Conservation (phyloP, 1,140 invertebrate genomes). For the Chironomus tepperi region DNA sequence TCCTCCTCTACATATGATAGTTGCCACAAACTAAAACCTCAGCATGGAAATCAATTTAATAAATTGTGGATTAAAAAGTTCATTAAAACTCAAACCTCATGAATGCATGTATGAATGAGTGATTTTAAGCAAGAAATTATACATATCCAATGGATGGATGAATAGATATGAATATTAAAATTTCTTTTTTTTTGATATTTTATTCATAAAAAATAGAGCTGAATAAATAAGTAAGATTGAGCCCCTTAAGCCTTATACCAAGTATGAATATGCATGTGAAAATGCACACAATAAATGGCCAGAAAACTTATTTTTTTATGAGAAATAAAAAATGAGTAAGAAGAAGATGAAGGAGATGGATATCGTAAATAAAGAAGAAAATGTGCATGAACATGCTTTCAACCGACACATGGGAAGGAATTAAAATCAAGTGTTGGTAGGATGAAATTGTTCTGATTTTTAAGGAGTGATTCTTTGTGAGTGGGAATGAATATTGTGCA, state of each 20-base stretch:
- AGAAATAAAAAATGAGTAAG: neutral
- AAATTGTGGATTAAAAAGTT: slow-evolving; percentile 14
- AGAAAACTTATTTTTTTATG: neutral
- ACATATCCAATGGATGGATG: neutral
- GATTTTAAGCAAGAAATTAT: neutral
- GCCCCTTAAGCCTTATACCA: neutral
- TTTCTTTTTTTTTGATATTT: no score
- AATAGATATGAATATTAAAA: no score
- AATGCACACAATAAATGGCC: neutral
- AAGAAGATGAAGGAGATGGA: no score
- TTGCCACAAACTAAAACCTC: slow-evolving; percentile 2
- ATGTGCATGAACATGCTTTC: neutral
- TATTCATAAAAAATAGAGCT: neutral
- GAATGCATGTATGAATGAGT: neutral
- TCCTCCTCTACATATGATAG: no score
- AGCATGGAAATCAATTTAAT: slow-evolving; percentile 9
- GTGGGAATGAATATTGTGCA: no score
- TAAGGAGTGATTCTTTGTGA: no score
- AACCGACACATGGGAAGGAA: no score
- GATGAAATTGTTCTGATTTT: no score
- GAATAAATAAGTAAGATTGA: neutral
- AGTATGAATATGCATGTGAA: neutral
- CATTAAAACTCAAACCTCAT: slow-evolving; percentile 13
- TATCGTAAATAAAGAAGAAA: neutral
- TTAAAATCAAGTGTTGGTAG: no score